These are phyloP conservation scores for Drosophila paranaensis DNA, from an alignment of 2,888 invertebrate genomes.

Conservation along the genomic window DNA sequence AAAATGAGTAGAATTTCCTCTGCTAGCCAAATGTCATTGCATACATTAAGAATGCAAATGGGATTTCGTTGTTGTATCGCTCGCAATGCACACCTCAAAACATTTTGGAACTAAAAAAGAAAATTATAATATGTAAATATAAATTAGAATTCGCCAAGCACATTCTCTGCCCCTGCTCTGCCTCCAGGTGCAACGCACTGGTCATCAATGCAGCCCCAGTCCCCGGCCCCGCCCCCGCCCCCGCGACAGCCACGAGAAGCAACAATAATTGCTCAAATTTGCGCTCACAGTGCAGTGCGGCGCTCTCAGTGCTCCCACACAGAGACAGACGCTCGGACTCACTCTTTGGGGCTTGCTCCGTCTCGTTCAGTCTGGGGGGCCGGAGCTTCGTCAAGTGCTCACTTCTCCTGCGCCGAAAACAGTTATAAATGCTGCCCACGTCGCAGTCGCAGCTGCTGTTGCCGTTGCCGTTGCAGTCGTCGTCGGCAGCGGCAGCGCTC, in stretches of 20 bases:
- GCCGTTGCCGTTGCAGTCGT: slow-evolving; percentile 17
- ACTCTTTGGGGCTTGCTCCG: slow-evolving; percentile 10
- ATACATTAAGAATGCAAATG: slow-evolving; percentile 43
- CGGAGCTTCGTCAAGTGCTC: slow-evolving; percentile 75
- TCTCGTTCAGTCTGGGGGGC: slow-evolving; percentile 48
- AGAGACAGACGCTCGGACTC: slow-evolving; percentile 24
- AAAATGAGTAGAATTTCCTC: background rate
- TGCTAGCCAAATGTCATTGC: slow-evolving; percentile 20
- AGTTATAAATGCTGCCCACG: slow-evolving; percentile 72
- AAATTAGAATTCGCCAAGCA: slow-evolving; percentile 47
- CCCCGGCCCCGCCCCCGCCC: background rate
- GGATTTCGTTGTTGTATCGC: slow-evolving; percentile 42
- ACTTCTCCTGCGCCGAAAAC: slow-evolving; percentile 75
- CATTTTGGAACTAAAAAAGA: slow-evolving; percentile 39
- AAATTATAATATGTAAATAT: slow-evolving; percentile 60
- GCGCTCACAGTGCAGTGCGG: slow-evolving; percentile 29
- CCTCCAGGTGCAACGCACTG: slow-evolving; percentile 21
- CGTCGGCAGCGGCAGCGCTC: slow-evolving; percentile 70
- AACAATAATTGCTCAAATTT: slow-evolving; percentile 56
- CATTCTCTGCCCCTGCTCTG: slow-evolving; percentile 4
- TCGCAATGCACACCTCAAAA: slow-evolving; percentile 50
- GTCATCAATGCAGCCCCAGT: slow-evolving; percentile 33
- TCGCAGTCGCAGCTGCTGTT: slow-evolving; percentile 35
- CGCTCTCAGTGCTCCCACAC: slow-evolving; percentile 36
- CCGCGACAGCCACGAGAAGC: slow-evolving; percentile 30